Percentiles rank a stretch among this genome's conserved stretches.
Conservation (phyloP, 2,113 vertebrate species). For the Upupa epops region DNA sequence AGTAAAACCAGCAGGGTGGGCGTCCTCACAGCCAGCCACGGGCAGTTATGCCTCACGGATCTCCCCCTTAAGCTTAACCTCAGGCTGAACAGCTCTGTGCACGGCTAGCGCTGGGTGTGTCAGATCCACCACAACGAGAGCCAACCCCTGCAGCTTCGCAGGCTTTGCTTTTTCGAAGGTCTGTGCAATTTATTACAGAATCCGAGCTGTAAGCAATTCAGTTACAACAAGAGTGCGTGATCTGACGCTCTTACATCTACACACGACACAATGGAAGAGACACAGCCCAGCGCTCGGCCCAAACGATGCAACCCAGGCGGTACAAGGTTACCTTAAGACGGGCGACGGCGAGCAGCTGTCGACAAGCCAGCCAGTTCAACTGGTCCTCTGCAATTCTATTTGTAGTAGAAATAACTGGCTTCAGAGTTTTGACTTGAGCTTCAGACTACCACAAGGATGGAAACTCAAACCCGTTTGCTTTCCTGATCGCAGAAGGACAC, state of each 20-base stretch:
- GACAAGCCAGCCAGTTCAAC: background rate
- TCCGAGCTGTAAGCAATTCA: conserved; percentile 39
- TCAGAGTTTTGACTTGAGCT: conserved; percentile 36
- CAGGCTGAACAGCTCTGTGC: too few relatives aligned
- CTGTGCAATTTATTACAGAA: conserved; percentile 42
- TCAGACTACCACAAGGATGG: background rate
- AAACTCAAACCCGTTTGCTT: background rate
- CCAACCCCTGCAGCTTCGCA: background rate
- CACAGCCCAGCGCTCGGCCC: conserved; percentile 25
- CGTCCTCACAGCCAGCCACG: background rate
- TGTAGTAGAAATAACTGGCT: background rate
- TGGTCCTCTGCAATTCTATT: background rate
- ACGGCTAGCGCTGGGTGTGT: background rate
- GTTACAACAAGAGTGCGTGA: conserved; percentile 58
- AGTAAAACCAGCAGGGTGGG: background rate
- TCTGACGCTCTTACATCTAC: conserved; percentile 40
- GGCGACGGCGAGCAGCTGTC: background rate
- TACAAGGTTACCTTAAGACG: background rate
- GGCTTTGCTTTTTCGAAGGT: background rate
- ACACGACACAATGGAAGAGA: conserved; percentile 48
- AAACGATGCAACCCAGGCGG: conserved; percentile 17
- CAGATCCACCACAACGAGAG: rapidly evolving
- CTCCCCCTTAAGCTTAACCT: rapidly evolving
- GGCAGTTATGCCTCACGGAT: background rate
- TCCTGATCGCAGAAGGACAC: background rate